These are phyloP conservation scores for Anguilla megastoma DNA, from an alignment of 2,797 vertebrate genomes.

Conservation along the genomic window DNA sequence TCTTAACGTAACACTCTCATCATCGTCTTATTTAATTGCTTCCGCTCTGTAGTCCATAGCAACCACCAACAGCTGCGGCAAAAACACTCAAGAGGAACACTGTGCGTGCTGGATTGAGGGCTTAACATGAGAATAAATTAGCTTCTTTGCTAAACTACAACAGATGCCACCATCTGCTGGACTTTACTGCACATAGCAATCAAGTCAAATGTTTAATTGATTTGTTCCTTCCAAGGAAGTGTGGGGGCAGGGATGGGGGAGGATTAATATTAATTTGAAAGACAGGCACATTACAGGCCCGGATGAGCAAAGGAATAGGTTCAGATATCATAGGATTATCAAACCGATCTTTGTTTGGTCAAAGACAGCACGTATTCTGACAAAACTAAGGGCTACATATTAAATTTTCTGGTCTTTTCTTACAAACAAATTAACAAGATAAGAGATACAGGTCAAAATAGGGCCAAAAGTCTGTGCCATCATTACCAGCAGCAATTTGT, in stretches of 20 bases:
- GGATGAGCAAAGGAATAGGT: background rate
- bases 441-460: background rate
- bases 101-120: background rate
- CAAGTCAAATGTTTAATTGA: background rate
- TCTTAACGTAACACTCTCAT: background rate
- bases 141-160: background rate
- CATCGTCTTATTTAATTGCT: background rate
- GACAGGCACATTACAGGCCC: background rate
- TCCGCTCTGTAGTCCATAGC: constrained; percentile 3
- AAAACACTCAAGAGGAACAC: background rate
- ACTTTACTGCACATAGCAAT: background rate
- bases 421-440: background rate
- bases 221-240: background rate
- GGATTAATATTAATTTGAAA: background rate
- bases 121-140: background rate
- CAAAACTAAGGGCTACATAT: background rate
- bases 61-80: background rate
- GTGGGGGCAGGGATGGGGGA: background rate
- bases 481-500: background rate
- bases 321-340: background rate
- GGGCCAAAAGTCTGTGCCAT: background rate
- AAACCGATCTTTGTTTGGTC: too few species aligned
- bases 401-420: background rate
- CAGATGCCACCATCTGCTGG: constrained; percentile 3
- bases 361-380: too few species aligned